Evolutionary conservation across 1,140 invertebrate species (phyloP), one percentile per base, ranked within the genome.

Genomic region (Ceratina japonica): DNA sequence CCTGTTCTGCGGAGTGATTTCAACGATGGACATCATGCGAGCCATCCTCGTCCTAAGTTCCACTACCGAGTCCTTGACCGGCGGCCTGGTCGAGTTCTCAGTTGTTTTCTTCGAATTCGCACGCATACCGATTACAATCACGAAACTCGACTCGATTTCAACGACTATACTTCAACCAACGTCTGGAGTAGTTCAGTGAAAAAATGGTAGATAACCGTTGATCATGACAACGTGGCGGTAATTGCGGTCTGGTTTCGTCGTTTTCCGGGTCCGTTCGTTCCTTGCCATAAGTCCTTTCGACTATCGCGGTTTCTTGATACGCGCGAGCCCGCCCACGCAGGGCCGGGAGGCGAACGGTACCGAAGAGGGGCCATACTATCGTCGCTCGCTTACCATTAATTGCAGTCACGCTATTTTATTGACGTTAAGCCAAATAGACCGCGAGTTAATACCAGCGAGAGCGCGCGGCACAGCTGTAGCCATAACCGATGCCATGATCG

Each of bases 11-110:
- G 88, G 81, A 1, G 83, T 86, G 78, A 92, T 92, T 51, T 92
- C 91, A 44, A 91, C 88, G 37, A 92, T 88, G 51, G 91, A 91
- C 84, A 92, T 81, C 87, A 91, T 84, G 72, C 91, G 85, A 7
- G 87, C 69, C 90, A 90, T 91, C 63, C 89, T 82, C 12, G 89
- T 88, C 7, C 91, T 88, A 27, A 92, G 82, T 51, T 87, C 86
- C 58, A 92, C 77, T 80, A 88, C 86, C 1, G 88, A 89, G 27
- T 92, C 91, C 82, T 87, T 91, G 37, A 87, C 80, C 37, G 76
- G 62, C 18, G 68, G 72, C 24, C 73, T 70, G 12, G 75, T 75
- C 24, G 79, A 72, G 2, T 77, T 86, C 24, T 44, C 68, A 51
- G 31, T 51, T 31, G 27, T 2, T 51, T 65, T 61, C 66, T 73